Base-by-base conservation (phyloP, 2,797 vertebrate genomes). In the Toxotes lorentzi region DNA sequence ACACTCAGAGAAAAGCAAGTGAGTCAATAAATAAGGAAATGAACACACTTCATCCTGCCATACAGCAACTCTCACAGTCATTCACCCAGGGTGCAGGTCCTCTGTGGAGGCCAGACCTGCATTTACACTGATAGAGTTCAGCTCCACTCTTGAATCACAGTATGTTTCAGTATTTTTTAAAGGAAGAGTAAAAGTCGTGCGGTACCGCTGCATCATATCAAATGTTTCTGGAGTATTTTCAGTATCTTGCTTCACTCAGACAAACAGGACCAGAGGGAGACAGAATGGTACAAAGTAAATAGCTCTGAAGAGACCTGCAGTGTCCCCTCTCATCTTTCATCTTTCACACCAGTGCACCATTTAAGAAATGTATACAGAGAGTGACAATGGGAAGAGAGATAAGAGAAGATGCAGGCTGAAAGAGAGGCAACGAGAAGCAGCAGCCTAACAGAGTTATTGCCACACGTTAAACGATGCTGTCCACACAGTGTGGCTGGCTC, bases 1-100 rank as follows among this genome's bases (percentile, higher is more conserved):
- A 94, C 95, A 95, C 96, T 97, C 95, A 90, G 95, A 97, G 96
- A 96, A 95, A 96, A 96, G 96, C 96, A 96, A 97, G 91, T 84
- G 88, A 93, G 93, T 97, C 95, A 93, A 94, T 93, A 94, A 94
- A 94, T 94, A 95, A 94, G 92, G 92, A 94, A 94, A 95, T 92
- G 92, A 93, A 93, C 92, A 93, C 93, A 93, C 91, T 94, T 94
- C 93, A 94, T 92, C 89, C 91, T 94, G 93, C 92, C 91, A 93
- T 84, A 82, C 87, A 89, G 88, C 81, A 35, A 79, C 89, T 85
- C 90, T 89, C 82, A 70, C 81, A 90, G 89, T 90, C 89, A 87
- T 90, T 90, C 90, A 90, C 81, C 88, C 81, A 34, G 76, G 73
- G 62, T 75, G 71, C 67, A 13, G 86, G 81, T 86, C 76, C 74